These are phyloP conservation scores for Epizoanthus fatuus DNA, from an alignment of 92 coral and sea anemone species.

Conservation along the genomic window DNA sequence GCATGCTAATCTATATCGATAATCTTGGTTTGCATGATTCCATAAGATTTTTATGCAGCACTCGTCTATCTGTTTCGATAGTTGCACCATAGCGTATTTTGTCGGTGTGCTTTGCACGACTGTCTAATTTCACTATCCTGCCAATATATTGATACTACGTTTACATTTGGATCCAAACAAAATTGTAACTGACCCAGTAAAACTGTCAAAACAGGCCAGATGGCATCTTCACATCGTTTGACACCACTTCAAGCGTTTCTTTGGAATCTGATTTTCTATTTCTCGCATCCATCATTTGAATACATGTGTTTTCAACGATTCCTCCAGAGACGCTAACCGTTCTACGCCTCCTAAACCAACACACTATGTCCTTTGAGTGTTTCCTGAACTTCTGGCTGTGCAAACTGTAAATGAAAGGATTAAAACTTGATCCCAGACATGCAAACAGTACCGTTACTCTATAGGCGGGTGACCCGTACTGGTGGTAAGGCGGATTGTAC, in stretches of 20 bases:
- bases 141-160: no score
- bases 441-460: constrained; percentile 49
- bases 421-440: constrained; percentile 60
- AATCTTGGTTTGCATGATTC: no score
- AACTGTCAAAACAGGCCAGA: constrained; percentile 13
- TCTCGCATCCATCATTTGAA: neutral
- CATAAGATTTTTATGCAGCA: no score
- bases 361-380: constrained; percentile 33
- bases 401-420: constrained; percentile 70
- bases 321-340: neutral
- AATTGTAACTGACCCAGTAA: no score
- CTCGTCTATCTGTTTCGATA: no score
- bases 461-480: constrained; percentile 59
- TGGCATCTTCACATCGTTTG: neutral
- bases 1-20: no score
- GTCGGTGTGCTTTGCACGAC: no score
- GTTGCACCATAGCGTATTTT: no score
- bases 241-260: neutral
- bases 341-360: constrained; percentile 25
- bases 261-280: neutral
- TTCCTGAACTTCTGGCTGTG: constrained; percentile 65
- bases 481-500: constrained; percentile 41
- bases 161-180: no score
- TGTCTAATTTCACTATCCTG: no score
- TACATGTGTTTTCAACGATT: neutral